Conservation (phyloP, 2,797 vertebrate genomes). For the Brachyrhaphis roseni region DNA sequence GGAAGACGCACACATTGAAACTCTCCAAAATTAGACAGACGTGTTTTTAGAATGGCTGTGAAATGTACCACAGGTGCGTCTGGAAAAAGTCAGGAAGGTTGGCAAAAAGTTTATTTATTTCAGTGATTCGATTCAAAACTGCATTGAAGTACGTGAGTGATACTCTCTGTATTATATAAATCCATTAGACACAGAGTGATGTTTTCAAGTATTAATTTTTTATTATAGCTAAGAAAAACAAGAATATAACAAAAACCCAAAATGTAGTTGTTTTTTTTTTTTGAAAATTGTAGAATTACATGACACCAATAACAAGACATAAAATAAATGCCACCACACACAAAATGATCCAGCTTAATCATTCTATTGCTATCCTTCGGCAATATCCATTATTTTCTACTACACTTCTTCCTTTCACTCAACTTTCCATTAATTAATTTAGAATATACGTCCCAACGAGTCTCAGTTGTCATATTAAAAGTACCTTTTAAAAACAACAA, state of each 20-base stretch:
- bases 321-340: background rate
- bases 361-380: background rate
- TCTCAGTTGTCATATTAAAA: too few relatives aligned
- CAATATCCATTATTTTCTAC: background rate
- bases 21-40: background rate
- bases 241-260: background rate
- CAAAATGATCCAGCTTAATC: background rate
- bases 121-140: background rate
- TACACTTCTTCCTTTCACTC: background rate
- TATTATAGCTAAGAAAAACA: too few relatives aligned
- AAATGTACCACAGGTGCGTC: background rate
- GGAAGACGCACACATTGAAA: constrained; percentile 6
- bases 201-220: background rate
- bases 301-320: background rate
- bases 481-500: too few relatives aligned
- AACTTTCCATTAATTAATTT: background rate
- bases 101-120: background rate
- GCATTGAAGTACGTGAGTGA: background rate
- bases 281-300: background rate
- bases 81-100: background rate
- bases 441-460: too few relatives aligned
- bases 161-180: background rate
- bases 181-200: background rate
- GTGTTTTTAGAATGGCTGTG: background rate
- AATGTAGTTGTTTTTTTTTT: background rate